A percentile compares a stretch with the other conserved stretches of the same genome.
phyloP scores from a whole-genome alignment of 2,888 invertebrate species.

The Melitaea athalia region DNA sequence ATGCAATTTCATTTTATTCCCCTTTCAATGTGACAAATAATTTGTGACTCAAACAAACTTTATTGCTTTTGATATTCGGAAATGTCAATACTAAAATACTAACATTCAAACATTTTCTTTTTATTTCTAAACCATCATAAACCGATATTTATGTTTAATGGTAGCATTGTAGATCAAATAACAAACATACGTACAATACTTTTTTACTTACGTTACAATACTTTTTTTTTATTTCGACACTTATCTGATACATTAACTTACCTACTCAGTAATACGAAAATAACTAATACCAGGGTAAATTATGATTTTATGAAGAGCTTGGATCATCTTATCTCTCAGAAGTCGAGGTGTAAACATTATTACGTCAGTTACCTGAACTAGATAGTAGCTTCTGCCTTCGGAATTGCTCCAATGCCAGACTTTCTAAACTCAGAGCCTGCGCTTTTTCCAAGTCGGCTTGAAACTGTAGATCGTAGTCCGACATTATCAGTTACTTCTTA shows the following conservation, averaged over 20 bases:
- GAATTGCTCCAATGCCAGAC: constrained; percentile 91
- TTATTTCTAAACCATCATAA: too few relatives aligned
- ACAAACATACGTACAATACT: neutral
- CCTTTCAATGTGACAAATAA: constrained; percentile 14
- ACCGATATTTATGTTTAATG: too few relatives aligned
- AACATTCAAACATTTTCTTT: too few relatives aligned
- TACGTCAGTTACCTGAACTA: constrained; percentile 73
- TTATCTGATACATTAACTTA: neutral
- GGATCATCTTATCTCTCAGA: constrained; percentile 49
- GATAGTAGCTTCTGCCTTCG: constrained; percentile 85
- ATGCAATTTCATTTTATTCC: constrained; percentile 29
- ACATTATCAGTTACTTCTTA: constrained; percentile 65
- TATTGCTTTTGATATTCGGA: neutral
- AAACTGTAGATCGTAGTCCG: constrained; percentile 91
- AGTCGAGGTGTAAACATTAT: constrained; percentile 60
- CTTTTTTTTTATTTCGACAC: neutral
- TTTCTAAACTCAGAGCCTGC: constrained; percentile 93
- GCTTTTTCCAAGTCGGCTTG: constrained; percentile 94
- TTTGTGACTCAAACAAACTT: constrained; percentile 10
- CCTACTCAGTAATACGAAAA: neutral
- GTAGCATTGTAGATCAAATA: neutral
- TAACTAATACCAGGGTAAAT: neutral
- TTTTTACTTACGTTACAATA: too few relatives aligned
- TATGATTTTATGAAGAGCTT: constrained; percentile 19
- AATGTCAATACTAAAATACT: too few relatives aligned